Conservation (phyloP, 2,113 vertebrate species). For the Notarius quadriscutis region DNA sequence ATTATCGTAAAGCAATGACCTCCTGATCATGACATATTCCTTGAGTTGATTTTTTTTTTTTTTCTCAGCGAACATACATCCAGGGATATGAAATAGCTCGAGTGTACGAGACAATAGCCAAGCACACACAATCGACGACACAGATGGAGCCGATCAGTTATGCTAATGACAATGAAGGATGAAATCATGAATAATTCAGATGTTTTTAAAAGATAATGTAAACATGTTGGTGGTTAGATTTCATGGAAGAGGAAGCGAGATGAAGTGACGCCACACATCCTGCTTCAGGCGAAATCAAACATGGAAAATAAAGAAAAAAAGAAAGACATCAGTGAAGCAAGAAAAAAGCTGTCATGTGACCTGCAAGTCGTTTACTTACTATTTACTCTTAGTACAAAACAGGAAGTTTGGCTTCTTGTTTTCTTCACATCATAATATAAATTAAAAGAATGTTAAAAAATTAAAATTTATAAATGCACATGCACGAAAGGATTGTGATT, state of each 20-base stretch:
- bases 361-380: background rate
- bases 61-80: background rate
- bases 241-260: slow-evolving; percentile 70
- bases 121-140: slow-evolving; percentile 36
- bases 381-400: too few species aligned
- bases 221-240: slow-evolving; percentile 62
- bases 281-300: slow-evolving; percentile 11
- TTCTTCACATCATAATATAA: background rate
- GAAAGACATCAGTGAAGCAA: background rate
- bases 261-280: background rate
- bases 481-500: background rate
- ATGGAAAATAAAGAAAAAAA: background rate
- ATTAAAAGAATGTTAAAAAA: background rate
- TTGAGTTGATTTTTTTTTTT: slow-evolving; percentile 13
- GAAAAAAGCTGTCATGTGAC: background rate
- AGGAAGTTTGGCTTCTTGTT: background rate
- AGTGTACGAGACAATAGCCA: background rate
- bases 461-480: background rate
- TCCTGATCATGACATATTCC: slow-evolving; percentile 23
- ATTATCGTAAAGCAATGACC: slow-evolving; percentile 17
- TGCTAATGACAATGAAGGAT: slow-evolving; percentile 71
- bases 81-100: slow-evolving; percentile 17
- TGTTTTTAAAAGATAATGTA: slow-evolving; percentile 76
- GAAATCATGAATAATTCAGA: slow-evolving; percentile 80
- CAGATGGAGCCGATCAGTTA: slow-evolving; percentile 66